These are phyloP conservation scores for Lasioglossum leucozonium DNA, from an alignment of 2,888 invertebrate genomes.

Conservation along the genomic window DNA sequence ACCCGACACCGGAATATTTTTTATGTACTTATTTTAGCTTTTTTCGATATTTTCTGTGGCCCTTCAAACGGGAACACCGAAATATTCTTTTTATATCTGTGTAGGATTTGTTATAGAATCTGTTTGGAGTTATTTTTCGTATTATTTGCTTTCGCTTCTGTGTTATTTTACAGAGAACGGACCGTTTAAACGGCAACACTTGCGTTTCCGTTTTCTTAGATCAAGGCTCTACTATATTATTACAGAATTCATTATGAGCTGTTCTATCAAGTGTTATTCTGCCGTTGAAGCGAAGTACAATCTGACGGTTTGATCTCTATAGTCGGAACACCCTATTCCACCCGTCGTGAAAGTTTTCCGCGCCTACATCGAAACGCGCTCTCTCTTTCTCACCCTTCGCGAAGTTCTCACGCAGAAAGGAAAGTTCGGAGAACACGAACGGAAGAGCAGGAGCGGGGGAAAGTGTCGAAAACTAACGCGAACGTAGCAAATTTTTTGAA, in stretches of 20 bases:
- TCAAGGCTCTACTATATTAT: too few relatives aligned
- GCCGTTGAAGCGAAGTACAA: background rate
- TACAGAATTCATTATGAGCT: background rate
- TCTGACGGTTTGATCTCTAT: background rate
- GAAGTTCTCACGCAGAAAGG: constrained; percentile 17
- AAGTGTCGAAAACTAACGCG: background rate
- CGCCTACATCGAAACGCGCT: background rate
- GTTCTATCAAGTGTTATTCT: background rate
- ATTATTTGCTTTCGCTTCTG: background rate
- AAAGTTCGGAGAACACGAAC: background rate
- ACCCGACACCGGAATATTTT: background rate
- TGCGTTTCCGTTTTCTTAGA: too few relatives aligned
- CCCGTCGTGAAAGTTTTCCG: background rate
- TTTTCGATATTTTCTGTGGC: background rate
- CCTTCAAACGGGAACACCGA: background rate
- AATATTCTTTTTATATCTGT: background rate
- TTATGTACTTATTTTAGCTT: background rate
- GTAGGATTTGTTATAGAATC: background rate
- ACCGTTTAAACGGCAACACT: too few relatives aligned
- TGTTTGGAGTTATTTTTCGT: too few relatives aligned
- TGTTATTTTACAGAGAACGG: too few relatives aligned
- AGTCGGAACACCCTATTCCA: background rate
- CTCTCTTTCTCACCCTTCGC: background rate
- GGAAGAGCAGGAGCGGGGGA: too few relatives aligned
- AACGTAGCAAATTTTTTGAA: background rate